These are phyloP conservation scores for Leuciscus idus DNA, from an alignment of 2,113 vertebrate genomes.

Conservation along the genomic window DNA sequence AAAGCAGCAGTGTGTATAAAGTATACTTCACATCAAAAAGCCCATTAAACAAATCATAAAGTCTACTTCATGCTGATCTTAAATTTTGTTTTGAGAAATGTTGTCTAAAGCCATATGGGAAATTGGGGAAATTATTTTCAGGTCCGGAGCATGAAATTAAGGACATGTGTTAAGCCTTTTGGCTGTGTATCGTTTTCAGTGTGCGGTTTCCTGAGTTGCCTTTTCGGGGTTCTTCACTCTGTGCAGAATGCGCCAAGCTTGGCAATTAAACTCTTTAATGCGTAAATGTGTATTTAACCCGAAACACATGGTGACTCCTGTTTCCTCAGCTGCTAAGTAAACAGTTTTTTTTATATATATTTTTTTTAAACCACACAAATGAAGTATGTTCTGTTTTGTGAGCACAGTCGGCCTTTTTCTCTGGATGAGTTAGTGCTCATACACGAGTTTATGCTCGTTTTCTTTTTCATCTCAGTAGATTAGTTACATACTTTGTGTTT, in stretches of 20 bases:
- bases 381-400: constrained; percentile 58
- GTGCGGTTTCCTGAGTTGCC: constrained; percentile 70
- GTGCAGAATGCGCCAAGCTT: constrained; percentile 72
- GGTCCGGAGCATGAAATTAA: constrained; percentile 83
- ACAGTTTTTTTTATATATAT: constrained; percentile 79
- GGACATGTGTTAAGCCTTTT: constrained; percentile 85
- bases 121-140: constrained; percentile 89
- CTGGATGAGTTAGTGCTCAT: not conserved
- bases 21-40: constrained; percentile 81
- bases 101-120: constrained; percentile 86
- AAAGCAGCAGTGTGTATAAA: constrained; percentile 77
- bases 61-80: constrained; percentile 72
- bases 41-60: constrained; percentile 81
- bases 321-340: constrained; percentile 90
- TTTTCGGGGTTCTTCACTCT: constrained; percentile 69
- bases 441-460: not conserved
- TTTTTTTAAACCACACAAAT: constrained; percentile 72
- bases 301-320: constrained; percentile 86
- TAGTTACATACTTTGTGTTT: constrained; percentile 14
- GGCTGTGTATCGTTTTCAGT: constrained; percentile 74
- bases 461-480: constrained; percentile 13
- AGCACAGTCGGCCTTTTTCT: constrained; percentile 40
- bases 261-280: constrained; percentile 79
- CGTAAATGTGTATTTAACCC: constrained; percentile 84
- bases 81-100: constrained; percentile 77